Evolutionary conservation across 2,113 vertebrate species (phyloP).

Genomic region (Lipotes vexillifer): DNA sequence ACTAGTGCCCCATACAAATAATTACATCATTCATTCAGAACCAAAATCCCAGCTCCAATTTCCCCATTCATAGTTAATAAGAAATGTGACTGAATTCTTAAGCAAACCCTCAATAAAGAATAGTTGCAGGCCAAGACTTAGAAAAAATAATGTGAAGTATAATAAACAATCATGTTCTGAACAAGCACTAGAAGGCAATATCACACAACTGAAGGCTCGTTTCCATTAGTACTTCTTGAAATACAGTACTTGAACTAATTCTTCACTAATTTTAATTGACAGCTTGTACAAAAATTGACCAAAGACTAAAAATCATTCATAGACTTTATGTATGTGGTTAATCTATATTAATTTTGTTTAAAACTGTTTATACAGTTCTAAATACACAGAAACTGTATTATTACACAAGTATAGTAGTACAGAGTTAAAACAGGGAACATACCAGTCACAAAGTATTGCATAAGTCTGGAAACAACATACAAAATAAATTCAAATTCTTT

Average conservation of each 20-base stretch:
- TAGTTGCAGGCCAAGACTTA: neutral
- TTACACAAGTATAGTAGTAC: neutral
- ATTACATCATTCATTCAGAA: neutral
- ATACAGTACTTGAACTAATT: neutral
- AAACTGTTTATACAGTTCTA: neutral
- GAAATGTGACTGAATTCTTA: constrained; percentile 4
- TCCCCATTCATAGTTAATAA: constrained; percentile 4
- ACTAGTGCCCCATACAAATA: neutral
- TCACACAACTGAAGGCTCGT: neutral
- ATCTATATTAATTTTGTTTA: neutral
- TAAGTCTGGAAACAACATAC: neutral
- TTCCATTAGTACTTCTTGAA: constrained; percentile 1
- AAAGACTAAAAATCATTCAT: constrained; percentile 27
- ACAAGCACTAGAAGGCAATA: neutral
- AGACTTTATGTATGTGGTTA: neutral
- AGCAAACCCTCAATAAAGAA: neutral
- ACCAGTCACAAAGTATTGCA: neutral
- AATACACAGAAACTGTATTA: neutral
- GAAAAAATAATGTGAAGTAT: neutral
- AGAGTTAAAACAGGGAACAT: constrained; percentile 28
- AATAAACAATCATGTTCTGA: constrained; percentile 27
- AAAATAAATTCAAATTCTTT: constrained; percentile 11
- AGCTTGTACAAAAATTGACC: neutral
- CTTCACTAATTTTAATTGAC: constrained; percentile 18
- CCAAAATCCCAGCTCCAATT: neutral